These are phyloP conservation scores for Edolisoma coerulescens DNA, from an alignment of 2,113 vertebrate genomes.

Conservation along the genomic window DNA sequence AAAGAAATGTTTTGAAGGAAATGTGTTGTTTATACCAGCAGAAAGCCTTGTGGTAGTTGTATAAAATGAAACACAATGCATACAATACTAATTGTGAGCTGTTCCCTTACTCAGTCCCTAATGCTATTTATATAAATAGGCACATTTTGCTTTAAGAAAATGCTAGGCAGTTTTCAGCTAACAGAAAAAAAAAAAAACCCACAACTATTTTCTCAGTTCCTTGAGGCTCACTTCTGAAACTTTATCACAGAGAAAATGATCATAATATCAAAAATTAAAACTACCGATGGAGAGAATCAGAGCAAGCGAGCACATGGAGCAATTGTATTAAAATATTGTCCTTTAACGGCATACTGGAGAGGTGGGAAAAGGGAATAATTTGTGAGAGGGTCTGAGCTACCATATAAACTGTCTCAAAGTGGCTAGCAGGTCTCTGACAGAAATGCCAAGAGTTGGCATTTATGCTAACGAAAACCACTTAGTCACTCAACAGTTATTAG, in stretches of 20 bases:
- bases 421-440: not conserved
- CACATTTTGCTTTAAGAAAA: not conserved
- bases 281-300: not conserved
- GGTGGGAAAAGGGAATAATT: not conserved
- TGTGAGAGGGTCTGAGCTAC: not conserved
- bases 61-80: not conserved
- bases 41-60: not conserved
- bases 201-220: not conserved
- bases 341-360: not conserved
- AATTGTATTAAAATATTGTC: not conserved
- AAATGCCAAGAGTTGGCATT: not conserved
- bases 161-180: not conserved
- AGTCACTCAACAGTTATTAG: constrained; percentile 23
- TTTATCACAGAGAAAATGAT: not conserved
- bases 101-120: not conserved
- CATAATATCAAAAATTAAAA: not conserved
- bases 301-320: not conserved
- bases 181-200: not conserved
- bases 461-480: constrained; percentile 27
- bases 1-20: not conserved
- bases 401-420: not conserved
- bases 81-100: not conserved
- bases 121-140: not conserved
- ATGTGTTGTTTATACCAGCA: not conserved
- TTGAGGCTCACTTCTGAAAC: not conserved